Evolutionary conservation across 30 jellyfish, hydroid and myxozoan genomes (phyloP), one percentile per base, ranked within the genome.

Genomic region (Turritopsis dohrnii): DNA sequence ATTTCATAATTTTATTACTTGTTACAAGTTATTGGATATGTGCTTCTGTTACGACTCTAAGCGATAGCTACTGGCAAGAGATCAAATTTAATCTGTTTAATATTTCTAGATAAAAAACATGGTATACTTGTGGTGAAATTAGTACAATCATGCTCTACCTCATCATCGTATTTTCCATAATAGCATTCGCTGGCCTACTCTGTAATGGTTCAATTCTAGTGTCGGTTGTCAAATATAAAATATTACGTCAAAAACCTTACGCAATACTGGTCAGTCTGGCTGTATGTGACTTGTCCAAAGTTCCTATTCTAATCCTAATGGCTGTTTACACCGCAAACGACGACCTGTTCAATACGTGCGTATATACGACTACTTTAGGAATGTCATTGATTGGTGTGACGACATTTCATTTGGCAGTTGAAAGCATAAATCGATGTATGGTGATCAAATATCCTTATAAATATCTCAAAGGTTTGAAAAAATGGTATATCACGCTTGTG

Each of bases 361-460:
- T 54, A 29, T 26, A 26, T 16, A 77, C 89, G 1, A 84, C 89
- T 65, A 18, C 89, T 20, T 28, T 80, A 21, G 92, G 94, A 20
- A 53, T 89, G 20, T 16, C 65, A 30, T 66, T 89, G 30, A 79
- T 79, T 18, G 20, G 80, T 1, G 87, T 80, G 9, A 89, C 96
- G 21, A 81, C 88, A 1, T 54, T 74, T 52, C 96, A 89, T 79
- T 87, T 89, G 1, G 96, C 96, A 26, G 81, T 87, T 13, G 96
- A 89, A 81, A 84, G 96, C 82, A 30, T 89, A 17, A 84, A 89
- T 65, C 87, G 96, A 3, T 88, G 86, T 72, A 71, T 89, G 54
- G 27, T 88, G 24, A 81, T 89, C 16, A 79, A 75, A 16, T 79
- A 76, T 75, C 94, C 96, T 21, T 84, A 84, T 21, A 72, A 79